Evolutionary conservation across 2,888 invertebrate genomes (phyloP).

Genomic region (Melanophora roralis): DNA sequence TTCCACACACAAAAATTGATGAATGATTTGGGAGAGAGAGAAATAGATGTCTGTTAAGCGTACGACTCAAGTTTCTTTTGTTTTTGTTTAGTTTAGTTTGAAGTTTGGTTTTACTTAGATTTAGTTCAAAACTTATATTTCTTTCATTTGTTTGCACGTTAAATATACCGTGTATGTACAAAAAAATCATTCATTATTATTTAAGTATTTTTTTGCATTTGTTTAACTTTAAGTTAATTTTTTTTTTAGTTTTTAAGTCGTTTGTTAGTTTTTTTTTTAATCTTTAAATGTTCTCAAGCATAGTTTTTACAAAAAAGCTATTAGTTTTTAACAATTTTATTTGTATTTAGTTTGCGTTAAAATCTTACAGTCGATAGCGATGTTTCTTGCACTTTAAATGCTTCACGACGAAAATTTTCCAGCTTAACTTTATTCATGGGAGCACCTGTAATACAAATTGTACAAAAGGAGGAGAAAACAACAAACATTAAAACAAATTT

Average conservation of each 20-base stretch:
- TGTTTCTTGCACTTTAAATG: conserved; percentile 87
- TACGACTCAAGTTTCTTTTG: conserved; percentile 54
- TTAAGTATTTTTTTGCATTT: conserved; percentile 20
- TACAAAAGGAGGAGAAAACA: conserved; percentile 41
- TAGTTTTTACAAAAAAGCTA: conserved; percentile 25
- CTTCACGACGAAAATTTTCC: conserved; percentile 84
- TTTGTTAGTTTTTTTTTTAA: conserved; percentile 16
- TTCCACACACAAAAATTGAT: conserved; percentile 60
- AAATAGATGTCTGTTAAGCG: conserved; percentile 60
- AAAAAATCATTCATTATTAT: conserved; percentile 30
- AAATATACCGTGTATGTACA: conserved; percentile 57
- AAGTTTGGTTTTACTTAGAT: background rate
- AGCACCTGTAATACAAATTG: conserved; percentile 81
- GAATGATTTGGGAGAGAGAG: conserved; percentile 46
- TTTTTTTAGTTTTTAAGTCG: conserved; percentile 12
- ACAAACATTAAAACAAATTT: conserved; percentile 34
- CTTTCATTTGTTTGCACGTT: conserved; percentile 26
- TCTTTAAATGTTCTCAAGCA: conserved; percentile 26
- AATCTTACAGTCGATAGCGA: conserved; percentile 87
- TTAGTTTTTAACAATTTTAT: conserved; percentile 27
- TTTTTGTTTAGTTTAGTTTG: conserved; percentile 13
- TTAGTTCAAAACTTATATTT: conserved; percentile 38
- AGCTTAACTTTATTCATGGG: conserved; percentile 90
- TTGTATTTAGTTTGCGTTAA: conserved; percentile 61
- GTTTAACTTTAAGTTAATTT: conserved; percentile 10